Base-by-base conservation (phyloP, 2,113 vertebrate species). In the Rhinogobius similis region DNA sequence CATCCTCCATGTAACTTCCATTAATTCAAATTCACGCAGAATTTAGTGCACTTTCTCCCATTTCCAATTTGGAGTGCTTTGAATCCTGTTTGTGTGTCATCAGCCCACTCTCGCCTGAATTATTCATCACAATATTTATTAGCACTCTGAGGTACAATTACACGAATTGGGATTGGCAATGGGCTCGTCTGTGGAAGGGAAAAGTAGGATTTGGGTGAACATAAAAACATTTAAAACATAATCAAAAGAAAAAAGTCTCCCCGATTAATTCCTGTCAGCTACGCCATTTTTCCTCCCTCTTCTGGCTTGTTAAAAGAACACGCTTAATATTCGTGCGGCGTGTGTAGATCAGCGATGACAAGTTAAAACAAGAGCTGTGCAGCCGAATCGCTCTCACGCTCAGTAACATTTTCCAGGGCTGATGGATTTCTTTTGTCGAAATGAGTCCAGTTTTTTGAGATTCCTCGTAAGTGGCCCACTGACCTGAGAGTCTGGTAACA, bases 111-210 rank as follows among this genome's bases (percentile, higher is more conserved):
- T 75, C 63, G 84, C 77, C 76, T 91, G 90, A 89, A 90, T 92
- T 87, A 92, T 92, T 91, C 90, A 93, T 88, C 82, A 84, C 81
- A 88, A 86, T 91, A 91, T 92, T 92, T 92, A 93, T 91, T 90
- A 93, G 85, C 89, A 92, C 91, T 91, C 91, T 84, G 88, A 93
- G 90, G 88, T 89, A 89, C 89, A 90, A 92, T 92, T 92, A 91
- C 88, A 91, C 83, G 84, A 89, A 84, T 88, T 89, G 90, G 88
- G 88, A 92, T 91, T 91, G 89, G 83, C 86, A 83, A 87, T 79
- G 74, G 75, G 29, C 29, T 29, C 29, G 29, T 29, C 86, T 86
- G 82, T 75, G 75, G 80, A 79, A 67, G 24, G 78, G 82, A 79
- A 83, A 88, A 86, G 85, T 88, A 43, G 84, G 86, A 58, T 90